Evolutionary conservation across 2,888 invertebrate genomes (phyloP).

Genomic region (Tanytarsus gracilentus): DNA sequence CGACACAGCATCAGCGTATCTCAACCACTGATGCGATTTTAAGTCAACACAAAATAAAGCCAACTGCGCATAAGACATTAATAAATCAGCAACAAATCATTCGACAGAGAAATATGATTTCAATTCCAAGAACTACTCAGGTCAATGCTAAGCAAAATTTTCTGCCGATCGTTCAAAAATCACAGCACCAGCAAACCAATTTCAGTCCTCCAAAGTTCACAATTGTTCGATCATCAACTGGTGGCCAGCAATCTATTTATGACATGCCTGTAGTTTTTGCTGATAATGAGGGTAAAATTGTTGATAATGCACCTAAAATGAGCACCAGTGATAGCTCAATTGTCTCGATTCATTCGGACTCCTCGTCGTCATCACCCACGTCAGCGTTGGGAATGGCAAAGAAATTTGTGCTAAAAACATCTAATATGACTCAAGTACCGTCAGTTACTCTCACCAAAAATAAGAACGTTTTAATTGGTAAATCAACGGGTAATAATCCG

Average conservation of each 20-base stretch:
- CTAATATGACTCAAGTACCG: not conserved
- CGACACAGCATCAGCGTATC: not conserved
- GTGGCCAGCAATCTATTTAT: conserved; percentile 45
- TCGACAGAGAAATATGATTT: no score
- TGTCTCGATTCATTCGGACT: not conserved
- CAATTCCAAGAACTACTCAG: no score
- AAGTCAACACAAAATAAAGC: no score
- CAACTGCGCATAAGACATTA: no score
- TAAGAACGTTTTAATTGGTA: conserved; percentile 3
- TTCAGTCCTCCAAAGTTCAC: conserved; percentile 38
- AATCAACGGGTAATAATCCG: not conserved
- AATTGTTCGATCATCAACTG: conserved; percentile 37
- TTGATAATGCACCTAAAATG: conserved; percentile 30
- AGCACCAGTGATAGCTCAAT: not conserved
- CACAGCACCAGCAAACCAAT: conserved; percentile 31
- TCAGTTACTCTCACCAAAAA: conserved; percentile 8
- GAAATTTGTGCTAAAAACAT: not conserved
- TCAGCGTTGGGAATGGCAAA: no score
- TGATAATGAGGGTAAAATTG: conserved; percentile 46
- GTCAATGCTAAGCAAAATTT: not conserved
- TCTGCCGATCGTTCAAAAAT: not conserved
- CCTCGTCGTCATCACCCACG: not conserved
- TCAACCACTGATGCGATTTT: no score
- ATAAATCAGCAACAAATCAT: no score
- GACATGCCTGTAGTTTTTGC: conserved; percentile 59